Percentiles rank a stretch among this genome's conserved stretches.
Conservation (phyloP, 2,888 invertebrate genomes). For the Cheilosia vulpina region DNA sequence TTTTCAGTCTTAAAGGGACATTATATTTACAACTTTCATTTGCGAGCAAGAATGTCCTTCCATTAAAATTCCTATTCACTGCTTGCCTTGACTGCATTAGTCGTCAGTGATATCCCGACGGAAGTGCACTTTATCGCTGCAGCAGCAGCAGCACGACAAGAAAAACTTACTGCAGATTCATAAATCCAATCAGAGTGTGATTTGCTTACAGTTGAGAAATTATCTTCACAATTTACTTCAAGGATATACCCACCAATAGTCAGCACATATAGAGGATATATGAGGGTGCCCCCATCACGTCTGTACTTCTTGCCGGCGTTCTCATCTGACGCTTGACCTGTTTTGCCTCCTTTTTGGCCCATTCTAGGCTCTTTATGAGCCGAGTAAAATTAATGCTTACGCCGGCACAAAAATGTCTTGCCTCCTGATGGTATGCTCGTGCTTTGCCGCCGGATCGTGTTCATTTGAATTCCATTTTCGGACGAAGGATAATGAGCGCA, state of each 20-base stretch:
- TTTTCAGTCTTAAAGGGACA: slow-evolving; percentile 27
- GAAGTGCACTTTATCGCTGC: slow-evolving; percentile 47
- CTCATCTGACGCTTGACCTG: slow-evolving; percentile 58
- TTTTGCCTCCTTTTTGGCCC: slow-evolving; percentile 27
- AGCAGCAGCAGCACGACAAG: slow-evolving; percentile 9
- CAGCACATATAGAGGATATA: slow-evolving; percentile 15
- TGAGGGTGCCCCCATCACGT: slow-evolving; percentile 11
- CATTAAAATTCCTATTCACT: slow-evolving; percentile 61
- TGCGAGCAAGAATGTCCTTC: slow-evolving; percentile 55
- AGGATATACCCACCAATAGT: slow-evolving; percentile 21
- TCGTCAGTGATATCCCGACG: slow-evolving; percentile 43
- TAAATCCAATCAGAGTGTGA: slow-evolving; percentile 72
- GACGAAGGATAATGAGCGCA: slow-evolving; percentile 72
- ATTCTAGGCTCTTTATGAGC: slow-evolving; percentile 57
- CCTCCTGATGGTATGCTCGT: slow-evolving; percentile 6
- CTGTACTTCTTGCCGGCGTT: slow-evolving; percentile 15
- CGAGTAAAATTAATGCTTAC: slow-evolving; percentile 72
- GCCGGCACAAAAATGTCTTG: slow-evolving; percentile 56
- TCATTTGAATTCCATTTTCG: slow-evolving; percentile 73
- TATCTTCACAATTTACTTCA: slow-evolving; percentile 66
- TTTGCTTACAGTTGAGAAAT: slow-evolving; percentile 70
- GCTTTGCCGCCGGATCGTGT: slow-evolving; percentile 37
- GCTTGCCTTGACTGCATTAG: slow-evolving; percentile 30
- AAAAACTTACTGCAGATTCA: slow-evolving; percentile 63
- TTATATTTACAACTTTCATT: slow-evolving; percentile 67